Evolutionary conservation across 2,113 vertebrate species (phyloP).

Genomic region (Megaptera novaeangliae): DNA sequence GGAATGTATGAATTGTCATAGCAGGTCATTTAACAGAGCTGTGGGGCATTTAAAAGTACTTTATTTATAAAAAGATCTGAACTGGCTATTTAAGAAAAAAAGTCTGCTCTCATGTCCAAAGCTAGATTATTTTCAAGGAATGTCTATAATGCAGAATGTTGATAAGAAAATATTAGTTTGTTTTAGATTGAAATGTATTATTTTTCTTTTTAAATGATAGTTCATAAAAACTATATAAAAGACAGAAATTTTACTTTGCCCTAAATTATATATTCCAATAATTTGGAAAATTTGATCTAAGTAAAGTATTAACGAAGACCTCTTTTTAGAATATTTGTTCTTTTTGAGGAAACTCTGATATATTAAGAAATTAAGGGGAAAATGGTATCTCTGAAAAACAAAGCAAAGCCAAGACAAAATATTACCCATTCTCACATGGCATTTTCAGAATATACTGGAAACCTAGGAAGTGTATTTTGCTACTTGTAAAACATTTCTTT

Average conservation of each 20-base stretch:
- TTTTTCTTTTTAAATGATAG: neutral
- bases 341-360: neutral
- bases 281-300: neutral
- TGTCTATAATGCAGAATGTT: neutral
- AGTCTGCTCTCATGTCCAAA: neutral
- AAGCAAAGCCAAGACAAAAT: neutral
- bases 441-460: neutral
- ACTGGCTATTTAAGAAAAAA: neutral
- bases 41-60: neutral
- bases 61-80: neutral
- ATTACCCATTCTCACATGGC: neutral
- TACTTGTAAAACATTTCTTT: neutral
- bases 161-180: neutral
- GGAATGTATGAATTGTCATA: neutral
- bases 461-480: neutral
- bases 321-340: neutral
- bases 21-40: neutral
- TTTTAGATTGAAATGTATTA: neutral
- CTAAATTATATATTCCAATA: neutral
- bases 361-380: neutral
- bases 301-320: neutral
- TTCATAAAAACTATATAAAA: neutral
- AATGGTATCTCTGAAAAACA: neutral
- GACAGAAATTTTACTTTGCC: neutral
- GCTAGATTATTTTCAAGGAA: neutral